Percentiles rank a stretch among this genome's conserved stretches.
phyloP scores from a whole-genome alignment of 2,888 invertebrate species.

The Ornithoptera alexandrae region DNA sequence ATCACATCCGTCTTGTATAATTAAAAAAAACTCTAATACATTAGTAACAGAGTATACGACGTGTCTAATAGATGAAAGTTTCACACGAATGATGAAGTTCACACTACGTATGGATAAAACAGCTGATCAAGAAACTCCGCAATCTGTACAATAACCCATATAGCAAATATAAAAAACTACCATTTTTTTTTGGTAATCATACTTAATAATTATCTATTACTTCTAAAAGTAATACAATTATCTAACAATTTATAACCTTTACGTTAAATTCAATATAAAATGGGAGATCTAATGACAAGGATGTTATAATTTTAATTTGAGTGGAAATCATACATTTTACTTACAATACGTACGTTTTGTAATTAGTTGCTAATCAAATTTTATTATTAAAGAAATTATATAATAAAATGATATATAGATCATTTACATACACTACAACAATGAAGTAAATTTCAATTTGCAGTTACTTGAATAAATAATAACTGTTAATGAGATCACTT shows the following conservation, averaged over 20 bases:
- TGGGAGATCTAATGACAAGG: too few species aligned
- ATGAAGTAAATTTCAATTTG: conserved; percentile 20
- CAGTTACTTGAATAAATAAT: conserved; percentile 18
- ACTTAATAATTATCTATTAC: too few species aligned
- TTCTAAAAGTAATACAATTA: too few species aligned
- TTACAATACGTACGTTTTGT: too few species aligned
- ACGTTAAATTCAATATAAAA: too few species aligned
- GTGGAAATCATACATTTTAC: too few species aligned
- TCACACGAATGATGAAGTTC: conserved; percentile 48
- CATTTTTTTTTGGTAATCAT: too few species aligned
- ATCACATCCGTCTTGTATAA: conserved; percentile 72
- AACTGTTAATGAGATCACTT: conserved; percentile 34
- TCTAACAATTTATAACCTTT: too few species aligned
- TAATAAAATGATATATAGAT: neutral
- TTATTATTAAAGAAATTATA: neutral
- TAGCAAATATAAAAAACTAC: too few species aligned
- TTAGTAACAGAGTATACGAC: conserved; percentile 50
- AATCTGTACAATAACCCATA: neutral
- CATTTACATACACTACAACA: neutral
- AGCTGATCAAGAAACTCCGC: neutral
- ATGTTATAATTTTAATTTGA: too few species aligned
- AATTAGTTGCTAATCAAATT: neutral
- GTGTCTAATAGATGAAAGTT: conserved; percentile 49
- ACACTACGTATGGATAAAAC: conserved; percentile 37
- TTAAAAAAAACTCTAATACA: conserved; percentile 53